phyloP scores from a whole-genome alignment of 2,888 invertebrate genomes.

The Celastrina argiolus region DNA sequence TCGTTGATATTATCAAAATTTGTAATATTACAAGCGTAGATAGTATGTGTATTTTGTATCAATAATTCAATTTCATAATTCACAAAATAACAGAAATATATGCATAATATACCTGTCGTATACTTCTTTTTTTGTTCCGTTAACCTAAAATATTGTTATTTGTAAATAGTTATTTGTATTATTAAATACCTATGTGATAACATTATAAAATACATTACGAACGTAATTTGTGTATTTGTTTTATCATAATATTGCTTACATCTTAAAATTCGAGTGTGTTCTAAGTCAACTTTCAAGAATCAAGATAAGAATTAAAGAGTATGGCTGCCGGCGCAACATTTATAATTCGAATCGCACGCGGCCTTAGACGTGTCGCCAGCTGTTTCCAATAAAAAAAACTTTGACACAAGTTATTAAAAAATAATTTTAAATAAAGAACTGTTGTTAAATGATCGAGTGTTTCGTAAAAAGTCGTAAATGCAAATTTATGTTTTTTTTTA shows the following conservation, averaged over 20 bases:
- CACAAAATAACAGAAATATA: neutral
- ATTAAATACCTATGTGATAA: neutral
- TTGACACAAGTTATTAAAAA: too few species aligned
- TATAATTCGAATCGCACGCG: slow-evolving; percentile 10
- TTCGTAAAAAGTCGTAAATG: neutral
- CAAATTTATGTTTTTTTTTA: neutral
- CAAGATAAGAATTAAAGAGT: neutral
- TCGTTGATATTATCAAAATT: neutral
- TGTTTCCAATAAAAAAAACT: neutral
- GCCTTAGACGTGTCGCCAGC: slow-evolving; percentile 9
- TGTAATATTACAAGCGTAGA: neutral
- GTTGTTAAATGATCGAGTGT: neutral
- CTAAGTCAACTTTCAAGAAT: slow-evolving; percentile 17
- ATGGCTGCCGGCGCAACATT: neutral
- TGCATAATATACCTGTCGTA: neutral
- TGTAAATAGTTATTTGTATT: neutral
- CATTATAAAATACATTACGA: neutral
- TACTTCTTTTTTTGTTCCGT: neutral
- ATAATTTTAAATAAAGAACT: neutral
- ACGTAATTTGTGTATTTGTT: neutral
- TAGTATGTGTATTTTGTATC: too few species aligned
- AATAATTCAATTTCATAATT: neutral
- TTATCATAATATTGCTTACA: slow-evolving; percentile 6
- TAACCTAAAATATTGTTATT: neutral
- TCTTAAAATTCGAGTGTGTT: neutral